phyloP scores from a whole-genome alignment of 2,797 vertebrate genomes.

The Sebastes diploproa region DNA sequence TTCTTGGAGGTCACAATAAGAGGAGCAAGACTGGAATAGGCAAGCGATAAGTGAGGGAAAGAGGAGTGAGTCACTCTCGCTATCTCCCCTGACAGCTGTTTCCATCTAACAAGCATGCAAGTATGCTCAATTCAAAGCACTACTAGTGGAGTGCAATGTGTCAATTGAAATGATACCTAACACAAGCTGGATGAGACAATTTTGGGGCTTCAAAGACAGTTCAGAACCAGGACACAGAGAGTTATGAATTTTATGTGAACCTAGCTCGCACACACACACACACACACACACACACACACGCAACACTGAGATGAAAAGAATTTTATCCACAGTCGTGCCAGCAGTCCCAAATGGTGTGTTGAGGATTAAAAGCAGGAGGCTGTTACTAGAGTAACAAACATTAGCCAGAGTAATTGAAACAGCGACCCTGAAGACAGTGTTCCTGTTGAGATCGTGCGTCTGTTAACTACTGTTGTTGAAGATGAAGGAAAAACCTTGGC shows the following conservation, averaged over 20 bases:
- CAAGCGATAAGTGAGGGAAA: constrained; percentile 58
- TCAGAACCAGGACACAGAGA: constrained; percentile 57
- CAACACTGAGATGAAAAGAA: constrained; percentile 50
- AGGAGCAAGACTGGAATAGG: constrained; percentile 60
- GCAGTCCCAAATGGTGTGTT: constrained; percentile 24
- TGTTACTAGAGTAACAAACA: constrained; percentile 57
- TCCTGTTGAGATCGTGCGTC: constrained; percentile 29
- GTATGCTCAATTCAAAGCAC: constrained; percentile 67
- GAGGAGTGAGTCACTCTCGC: constrained; percentile 61
- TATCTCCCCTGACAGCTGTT: constrained; percentile 78
- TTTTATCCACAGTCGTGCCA: constrained; percentile 36
- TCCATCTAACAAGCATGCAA: constrained; percentile 78
- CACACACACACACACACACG: not conserved
- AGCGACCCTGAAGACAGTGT: constrained; percentile 38
- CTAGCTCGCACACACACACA: not conserved
- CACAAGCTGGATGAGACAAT: constrained; percentile 68
- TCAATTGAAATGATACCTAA: constrained; percentile 76
- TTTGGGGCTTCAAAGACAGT: constrained; percentile 66
- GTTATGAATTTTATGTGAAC: constrained; percentile 51
- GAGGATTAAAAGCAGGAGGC: constrained; percentile 54
- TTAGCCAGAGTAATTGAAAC: constrained; percentile 61
- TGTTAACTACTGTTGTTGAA: constrained; percentile 7
- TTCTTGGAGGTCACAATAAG: constrained; percentile 69
- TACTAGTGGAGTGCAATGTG: constrained; percentile 61
- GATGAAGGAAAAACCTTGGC: constrained; percentile 1